Percentiles rank a stretch among this genome's conserved stretches.
Evolutionary conservation across 2,113 vertebrate species (phyloP).

Genomic region (Brachyhypopomus gauderio): DNA sequence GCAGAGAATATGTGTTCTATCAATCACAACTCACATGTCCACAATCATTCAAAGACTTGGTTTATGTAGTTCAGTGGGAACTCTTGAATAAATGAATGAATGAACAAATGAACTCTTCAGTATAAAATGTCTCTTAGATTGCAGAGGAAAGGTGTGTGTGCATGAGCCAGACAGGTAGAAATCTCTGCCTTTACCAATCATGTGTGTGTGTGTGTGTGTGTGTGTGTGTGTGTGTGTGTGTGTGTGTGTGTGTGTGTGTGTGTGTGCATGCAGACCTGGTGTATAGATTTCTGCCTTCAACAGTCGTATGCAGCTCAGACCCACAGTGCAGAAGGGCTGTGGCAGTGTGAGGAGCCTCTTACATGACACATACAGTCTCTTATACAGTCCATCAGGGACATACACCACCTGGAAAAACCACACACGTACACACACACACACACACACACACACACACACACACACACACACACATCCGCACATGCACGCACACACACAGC

Average conservation of each 20-base stretch:
- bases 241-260: constrained; percentile 33
- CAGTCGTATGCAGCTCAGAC: constrained; percentile 80
- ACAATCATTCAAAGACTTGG: too few species aligned
- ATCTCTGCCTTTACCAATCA: background rate
- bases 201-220: background rate
- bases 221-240: background rate
- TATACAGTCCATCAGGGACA: constrained; percentile 84
- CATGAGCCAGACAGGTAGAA: background rate
- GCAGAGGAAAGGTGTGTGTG: background rate
- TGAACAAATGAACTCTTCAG: too few species aligned
- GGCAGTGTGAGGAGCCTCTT: constrained; percentile 86
- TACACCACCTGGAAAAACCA: constrained; percentile 76
- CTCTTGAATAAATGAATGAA: too few species aligned
- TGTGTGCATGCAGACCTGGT: constrained; percentile 74
- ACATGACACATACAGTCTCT: constrained; percentile 84
- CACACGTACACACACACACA: constrained; percentile 34
- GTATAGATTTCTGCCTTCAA: constrained; percentile 79
- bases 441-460: background rate
- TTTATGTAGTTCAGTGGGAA: too few species aligned
- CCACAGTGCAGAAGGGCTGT: constrained; percentile 86
- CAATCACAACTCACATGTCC: too few species aligned
- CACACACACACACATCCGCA: background rate
- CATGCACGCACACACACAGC: background rate
- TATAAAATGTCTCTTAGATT: background rate
- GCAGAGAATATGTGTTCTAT: too few species aligned